Conservation (phyloP, 92 coral and sea anemone species). For the Epizoanthus scotinus region DNA sequence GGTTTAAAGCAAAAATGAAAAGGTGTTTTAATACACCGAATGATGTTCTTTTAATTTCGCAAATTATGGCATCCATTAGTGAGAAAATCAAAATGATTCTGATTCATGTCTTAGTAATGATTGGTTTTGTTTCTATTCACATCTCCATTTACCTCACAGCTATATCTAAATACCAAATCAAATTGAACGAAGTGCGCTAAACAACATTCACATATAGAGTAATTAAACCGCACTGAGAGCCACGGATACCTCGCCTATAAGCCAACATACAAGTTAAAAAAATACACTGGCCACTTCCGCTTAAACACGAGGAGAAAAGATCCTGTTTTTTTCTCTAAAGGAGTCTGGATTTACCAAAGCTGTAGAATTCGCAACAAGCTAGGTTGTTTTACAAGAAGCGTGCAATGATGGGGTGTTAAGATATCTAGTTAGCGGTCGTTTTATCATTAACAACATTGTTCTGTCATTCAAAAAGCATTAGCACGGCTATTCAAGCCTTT, state of each 20-base stretch:
- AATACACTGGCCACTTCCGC: conserved; percentile 22
- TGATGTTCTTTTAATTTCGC: conserved; percentile 72
- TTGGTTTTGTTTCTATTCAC: conserved; percentile 57
- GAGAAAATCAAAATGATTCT: conserved; percentile 53
- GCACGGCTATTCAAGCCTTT: conserved; percentile 63
- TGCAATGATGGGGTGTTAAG: conserved; percentile 56
- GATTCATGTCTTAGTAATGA: conserved; percentile 55
- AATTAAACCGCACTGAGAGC: conserved; percentile 53
- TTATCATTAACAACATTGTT: conserved; percentile 78
- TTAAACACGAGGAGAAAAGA: conserved; percentile 25
- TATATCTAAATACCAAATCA: conserved; percentile 73
- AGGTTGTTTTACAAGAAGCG: conserved; percentile 59
- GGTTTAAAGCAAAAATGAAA: conserved; percentile 58
- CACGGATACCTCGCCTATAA: background rate
- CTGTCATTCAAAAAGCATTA: conserved; percentile 68
- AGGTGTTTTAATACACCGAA: conserved; percentile 57
- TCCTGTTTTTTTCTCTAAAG: conserved; percentile 6
- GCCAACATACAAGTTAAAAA: conserved; percentile 24
- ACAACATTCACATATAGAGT: conserved; percentile 64
- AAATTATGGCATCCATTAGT: conserved; percentile 65
- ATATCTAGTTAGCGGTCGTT: conserved; percentile 73
- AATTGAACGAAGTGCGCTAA: conserved; percentile 59
- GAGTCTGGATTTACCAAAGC: conserved; percentile 46
- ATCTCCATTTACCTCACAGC: conserved; percentile 71
- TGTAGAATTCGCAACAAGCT: conserved; percentile 33